phyloP scores from a whole-genome alignment of 2,113 vertebrate genomes.

The Ginglymostoma cirratum region DNA sequence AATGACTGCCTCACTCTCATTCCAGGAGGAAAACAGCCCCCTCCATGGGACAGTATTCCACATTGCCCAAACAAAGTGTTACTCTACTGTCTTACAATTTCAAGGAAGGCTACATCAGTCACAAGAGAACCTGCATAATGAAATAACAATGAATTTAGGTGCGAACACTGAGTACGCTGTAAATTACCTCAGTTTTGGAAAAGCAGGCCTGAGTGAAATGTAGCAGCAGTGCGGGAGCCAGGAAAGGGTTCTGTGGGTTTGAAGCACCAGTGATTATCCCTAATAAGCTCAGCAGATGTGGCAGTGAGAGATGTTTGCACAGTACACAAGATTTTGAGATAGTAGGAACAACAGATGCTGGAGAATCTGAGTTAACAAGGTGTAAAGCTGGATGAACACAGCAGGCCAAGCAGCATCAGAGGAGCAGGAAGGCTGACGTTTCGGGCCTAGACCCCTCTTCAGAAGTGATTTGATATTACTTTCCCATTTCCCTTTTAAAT shows the following conservation, averaged over 20 bases:
- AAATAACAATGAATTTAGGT: background rate
- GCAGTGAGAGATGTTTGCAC: background rate
- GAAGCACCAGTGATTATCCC: background rate
- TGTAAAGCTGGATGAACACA: no score
- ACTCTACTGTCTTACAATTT: background rate
- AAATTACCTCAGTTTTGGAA: background rate
- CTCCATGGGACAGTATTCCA: no score
- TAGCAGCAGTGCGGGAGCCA: background rate
- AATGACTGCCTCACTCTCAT: no score
- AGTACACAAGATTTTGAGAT: no score
- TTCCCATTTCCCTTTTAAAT: background rate
- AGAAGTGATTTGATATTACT: no score
- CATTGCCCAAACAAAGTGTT: background rate
- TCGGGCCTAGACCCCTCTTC: no score
- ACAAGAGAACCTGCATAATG: background rate
- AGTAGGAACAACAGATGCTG: no score
- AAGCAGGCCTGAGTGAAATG: background rate
- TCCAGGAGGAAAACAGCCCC: no score
- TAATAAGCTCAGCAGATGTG: background rate
- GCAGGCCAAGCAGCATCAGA: no score
- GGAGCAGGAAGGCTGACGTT: no score
- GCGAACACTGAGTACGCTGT: background rate
- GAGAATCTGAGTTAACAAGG: no score
- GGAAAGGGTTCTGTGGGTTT: background rate
- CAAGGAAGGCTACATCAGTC: background rate